phyloP scores from a whole-genome alignment of 2,113 vertebrate genomes.

The Lanius ludovicianus region DNA sequence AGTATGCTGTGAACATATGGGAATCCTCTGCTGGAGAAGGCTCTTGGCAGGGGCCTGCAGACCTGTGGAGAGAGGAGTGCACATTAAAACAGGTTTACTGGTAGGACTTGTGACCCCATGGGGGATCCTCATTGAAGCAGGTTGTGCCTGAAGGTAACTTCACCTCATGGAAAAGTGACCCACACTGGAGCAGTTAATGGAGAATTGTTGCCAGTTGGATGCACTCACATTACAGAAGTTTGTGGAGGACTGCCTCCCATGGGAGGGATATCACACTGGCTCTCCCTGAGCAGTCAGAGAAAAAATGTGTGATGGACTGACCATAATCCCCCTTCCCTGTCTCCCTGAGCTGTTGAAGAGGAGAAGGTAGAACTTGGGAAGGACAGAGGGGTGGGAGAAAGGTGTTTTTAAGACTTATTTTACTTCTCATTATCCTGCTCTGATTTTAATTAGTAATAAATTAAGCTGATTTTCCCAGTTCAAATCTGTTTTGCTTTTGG shows the following conservation, averaged over 20 bases:
- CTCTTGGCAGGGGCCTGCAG: neutral
- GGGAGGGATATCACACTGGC: neutral
- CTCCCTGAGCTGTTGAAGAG: neutral
- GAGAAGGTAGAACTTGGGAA: neutral
- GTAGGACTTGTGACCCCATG: neutral
- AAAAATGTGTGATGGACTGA: too few relatives aligned
- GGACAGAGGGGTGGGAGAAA: neutral
- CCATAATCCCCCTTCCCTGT: too few relatives aligned
- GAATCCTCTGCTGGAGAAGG: neutral
- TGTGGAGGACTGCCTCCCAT: neutral
- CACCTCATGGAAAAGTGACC: neutral
- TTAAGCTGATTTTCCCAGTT: neutral
- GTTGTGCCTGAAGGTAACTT: neutral
- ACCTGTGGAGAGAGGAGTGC: neutral
- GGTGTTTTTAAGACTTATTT: neutral
- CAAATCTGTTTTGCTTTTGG: neutral
- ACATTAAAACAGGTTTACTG: too few relatives aligned
- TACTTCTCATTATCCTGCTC: neutral
- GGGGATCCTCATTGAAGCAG: neutral
- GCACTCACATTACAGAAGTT: neutral
- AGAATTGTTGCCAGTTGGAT: neutral
- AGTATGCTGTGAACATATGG: neutral
- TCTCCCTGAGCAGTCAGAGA: neutral
- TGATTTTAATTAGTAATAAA: neutral
- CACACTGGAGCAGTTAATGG: neutral